Evolutionary conservation across 2,888 invertebrate species (phyloP), one percentile per base, ranked within the genome.

Genomic region (Dermolepida albohirtum): DNA sequence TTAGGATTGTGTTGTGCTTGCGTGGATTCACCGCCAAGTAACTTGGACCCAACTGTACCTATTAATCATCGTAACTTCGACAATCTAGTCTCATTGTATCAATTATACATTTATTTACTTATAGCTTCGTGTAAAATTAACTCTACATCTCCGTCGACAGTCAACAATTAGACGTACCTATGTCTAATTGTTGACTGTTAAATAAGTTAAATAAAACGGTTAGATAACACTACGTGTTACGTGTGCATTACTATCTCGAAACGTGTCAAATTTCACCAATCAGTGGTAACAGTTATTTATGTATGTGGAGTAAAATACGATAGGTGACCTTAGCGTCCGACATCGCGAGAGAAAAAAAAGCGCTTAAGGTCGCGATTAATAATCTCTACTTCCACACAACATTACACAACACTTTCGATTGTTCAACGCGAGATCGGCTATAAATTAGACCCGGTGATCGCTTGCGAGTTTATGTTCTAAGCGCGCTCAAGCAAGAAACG

Each of bases 361-460:
- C 29, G 59, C 44, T 59, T 59, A 59, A 59, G 59, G 59, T 59
- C 59, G 59, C 29, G 14, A 29, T 14, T 59, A 59, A 44, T 40
- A 59, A 44, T 44, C 14, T 44, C 44, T 14, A 29, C 44, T 16
- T 59, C 59, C 59, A 59, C 44, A 59, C 44, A 29, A 5, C 59
- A 44, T 59, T 59, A 59, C 59, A 44, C 59, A 59, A 59, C 59
- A 59, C 59, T 44, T 59, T 59, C 59, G 44, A 44, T 59, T 59
- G 59, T 59, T 59, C 44, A 44, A n/a, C 27, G 14, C 59, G 44
- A 59, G 59, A 59, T 29, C 11, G 59, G 16, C 59, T 59, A 59
- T 47, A 47, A 59, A 59, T 59, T 59, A 44, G 14, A 11, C 59
- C 14, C 29, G 47, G 44, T 34, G 12, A 47, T 29, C 44, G 27